Percentiles rank a stretch among this genome's conserved stretches.
Evolutionary conservation across 2,113 vertebrate genomes (phyloP).

Genomic region (Sylvietta virens): DNA sequence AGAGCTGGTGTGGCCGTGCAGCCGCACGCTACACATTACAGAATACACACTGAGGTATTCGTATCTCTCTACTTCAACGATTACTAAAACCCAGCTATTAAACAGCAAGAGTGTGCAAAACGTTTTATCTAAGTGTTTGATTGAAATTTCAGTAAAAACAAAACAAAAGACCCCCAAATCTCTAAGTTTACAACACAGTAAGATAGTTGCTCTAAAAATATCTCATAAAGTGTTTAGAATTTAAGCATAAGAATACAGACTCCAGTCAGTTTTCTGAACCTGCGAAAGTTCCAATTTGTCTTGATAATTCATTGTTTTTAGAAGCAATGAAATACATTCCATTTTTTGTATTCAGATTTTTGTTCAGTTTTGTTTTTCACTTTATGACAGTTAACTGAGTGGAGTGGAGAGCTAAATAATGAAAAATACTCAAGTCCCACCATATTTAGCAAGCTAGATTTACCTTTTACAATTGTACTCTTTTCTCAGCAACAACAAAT

Average conservation of each 20-base stretch:
- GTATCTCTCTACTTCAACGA: conserved; percentile 4
- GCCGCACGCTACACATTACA: background rate
- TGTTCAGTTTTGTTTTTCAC: conserved; percentile 38
- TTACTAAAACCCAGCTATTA: conserved; percentile 1
- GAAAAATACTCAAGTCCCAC: conserved; percentile 32
- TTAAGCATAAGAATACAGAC: background rate
- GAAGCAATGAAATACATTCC: conserved; percentile 10
- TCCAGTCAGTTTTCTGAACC: conserved; percentile 1
- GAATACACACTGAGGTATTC: conserved; percentile 6
- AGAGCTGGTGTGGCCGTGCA: background rate
- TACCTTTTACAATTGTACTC: conserved; percentile 55
- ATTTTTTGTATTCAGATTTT: background rate
- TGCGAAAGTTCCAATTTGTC: background rate
- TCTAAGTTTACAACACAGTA: background rate
- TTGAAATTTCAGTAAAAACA: background rate
- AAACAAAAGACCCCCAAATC: background rate
- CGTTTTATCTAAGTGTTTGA: conserved; percentile 12
- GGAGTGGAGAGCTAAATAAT: conserved; percentile 45
- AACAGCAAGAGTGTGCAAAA: conserved; percentile 23
- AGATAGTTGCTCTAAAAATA: background rate
- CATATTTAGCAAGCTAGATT: conserved; percentile 48
- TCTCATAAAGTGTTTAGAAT: background rate
- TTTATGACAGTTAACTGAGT: conserved; percentile 48
- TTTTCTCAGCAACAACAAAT: conserved; percentile 60
- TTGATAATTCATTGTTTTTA: background rate